phyloP scores from a whole-genome alignment of 2,888 invertebrate genomes.

The Eucera pruinosa region DNA sequence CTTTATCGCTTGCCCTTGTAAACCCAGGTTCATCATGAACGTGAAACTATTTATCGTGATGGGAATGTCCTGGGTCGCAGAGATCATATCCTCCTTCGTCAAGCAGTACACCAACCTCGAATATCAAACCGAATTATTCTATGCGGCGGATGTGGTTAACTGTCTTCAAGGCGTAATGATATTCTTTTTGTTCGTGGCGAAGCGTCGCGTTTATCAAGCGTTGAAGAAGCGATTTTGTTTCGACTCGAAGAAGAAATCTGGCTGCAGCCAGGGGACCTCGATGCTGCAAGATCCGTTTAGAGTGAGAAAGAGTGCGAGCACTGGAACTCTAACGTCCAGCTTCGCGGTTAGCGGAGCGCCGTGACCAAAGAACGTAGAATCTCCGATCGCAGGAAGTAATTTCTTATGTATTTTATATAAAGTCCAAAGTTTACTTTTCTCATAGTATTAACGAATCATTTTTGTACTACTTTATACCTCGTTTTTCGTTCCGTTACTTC shows the following conservation, averaged over 20 bases:
- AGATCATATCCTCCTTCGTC: slow-evolving; percentile 78
- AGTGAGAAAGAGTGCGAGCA: slow-evolving; percentile 75
- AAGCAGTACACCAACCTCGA: slow-evolving; percentile 56
- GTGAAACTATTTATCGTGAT: slow-evolving; percentile 91
- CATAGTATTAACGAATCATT: neutral
- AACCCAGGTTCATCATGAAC: slow-evolving; percentile 88
- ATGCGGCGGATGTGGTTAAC: slow-evolving; percentile 88
- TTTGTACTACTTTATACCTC: no score
- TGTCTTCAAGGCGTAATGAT: slow-evolving; percentile 90
- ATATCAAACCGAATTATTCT: slow-evolving; percentile 75
- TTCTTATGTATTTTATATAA: no score
- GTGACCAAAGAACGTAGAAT: slow-evolving; percentile 20
- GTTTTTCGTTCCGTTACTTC: neutral
- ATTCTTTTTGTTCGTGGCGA: slow-evolving; percentile 90
- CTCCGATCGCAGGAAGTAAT: neutral
- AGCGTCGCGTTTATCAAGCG: slow-evolving; percentile 88
- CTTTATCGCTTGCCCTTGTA: no score
- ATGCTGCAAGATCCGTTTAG: slow-evolving; percentile 72
- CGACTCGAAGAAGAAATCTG: slow-evolving; percentile 23
- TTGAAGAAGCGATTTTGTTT: slow-evolving; percentile 85
- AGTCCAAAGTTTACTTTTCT: neutral
- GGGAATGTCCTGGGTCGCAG: slow-evolving; percentile 90
- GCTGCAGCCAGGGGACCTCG: slow-evolving; percentile 46
- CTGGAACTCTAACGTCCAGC: slow-evolving; percentile 76
- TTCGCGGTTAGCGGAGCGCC: slow-evolving; percentile 62